A percentile compares a stretch with the other conserved stretches of the same genome.
Evolutionary conservation across 2,113 vertebrate genomes (phyloP).

Genomic region (Colaptes auratus): DNA sequence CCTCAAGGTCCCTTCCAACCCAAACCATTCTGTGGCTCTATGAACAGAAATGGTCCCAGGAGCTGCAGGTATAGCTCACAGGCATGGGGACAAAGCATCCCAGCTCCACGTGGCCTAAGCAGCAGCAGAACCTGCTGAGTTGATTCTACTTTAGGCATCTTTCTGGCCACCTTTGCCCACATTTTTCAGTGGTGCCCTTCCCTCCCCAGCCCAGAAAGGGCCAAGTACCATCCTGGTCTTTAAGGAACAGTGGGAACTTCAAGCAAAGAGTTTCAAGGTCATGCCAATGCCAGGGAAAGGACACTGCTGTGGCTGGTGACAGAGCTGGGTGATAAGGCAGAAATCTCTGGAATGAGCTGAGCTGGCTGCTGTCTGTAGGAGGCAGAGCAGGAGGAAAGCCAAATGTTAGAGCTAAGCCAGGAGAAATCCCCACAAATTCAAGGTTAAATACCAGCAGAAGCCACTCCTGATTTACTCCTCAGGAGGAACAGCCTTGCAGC

Average conservation of each 20-base stretch:
- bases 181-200: not conserved
- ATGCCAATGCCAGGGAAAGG: not conserved
- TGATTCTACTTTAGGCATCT: not conserved
- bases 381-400: not conserved
- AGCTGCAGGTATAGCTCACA: accelerated
- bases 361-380: not conserved
- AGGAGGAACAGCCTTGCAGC: not conserved
- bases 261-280: conserved; percentile 38
- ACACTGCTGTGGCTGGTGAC: not conserved
- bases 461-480: not conserved
- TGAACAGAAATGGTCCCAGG: not conserved
- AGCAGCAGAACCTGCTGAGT: not conserved
- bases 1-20: no score
- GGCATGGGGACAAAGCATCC: not conserved
- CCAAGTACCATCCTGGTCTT: not conserved
- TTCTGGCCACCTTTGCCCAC: not conserved
- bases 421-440: not conserved
- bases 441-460: not conserved
- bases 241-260: not conserved
- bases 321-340: conserved; percentile 38
- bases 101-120: not conserved
- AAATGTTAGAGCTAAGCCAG: not conserved
- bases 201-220: not conserved
- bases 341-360: conserved; percentile 46
- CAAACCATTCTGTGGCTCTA: no score